phyloP scores from a whole-genome alignment of 2,888 invertebrate species.

The Drosophila nr. fundita region DNA sequence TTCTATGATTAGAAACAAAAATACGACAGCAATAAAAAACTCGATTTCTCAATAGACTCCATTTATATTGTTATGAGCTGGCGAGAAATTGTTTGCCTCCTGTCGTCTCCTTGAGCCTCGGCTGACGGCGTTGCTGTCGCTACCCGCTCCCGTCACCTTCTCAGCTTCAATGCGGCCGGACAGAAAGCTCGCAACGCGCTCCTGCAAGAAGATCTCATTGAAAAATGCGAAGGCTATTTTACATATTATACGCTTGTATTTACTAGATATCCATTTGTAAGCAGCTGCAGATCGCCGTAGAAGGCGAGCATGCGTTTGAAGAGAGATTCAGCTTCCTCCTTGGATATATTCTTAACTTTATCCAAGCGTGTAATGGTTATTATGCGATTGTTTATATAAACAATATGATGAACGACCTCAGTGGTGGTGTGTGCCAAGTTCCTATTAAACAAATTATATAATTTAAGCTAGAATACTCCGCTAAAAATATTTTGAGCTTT shows the following conservation, averaged over 20 bases:
- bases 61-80: conserved; percentile 84
- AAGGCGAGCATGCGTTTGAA: conserved; percentile 78
- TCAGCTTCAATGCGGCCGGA: conserved; percentile 89
- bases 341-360: conserved; percentile 86
- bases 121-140: conserved; percentile 61
- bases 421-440: conserved; percentile 86
- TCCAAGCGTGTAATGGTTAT: conserved; percentile 89
- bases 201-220: conserved; percentile 83
- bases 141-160: conserved; percentile 85
- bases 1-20: conserved; percentile 82
- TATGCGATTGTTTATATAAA: conserved; percentile 87
- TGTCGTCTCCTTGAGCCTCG: conserved; percentile 67
- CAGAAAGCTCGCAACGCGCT: conserved; percentile 88
- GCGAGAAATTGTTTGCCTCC: conserved; percentile 75
- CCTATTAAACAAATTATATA: conserved; percentile 57
- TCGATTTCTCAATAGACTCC: conserved; percentile 84
- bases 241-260: conserved; percentile 1
- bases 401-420: conserved; percentile 87
- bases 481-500: neutral
- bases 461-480: neutral
- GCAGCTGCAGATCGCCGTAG: conserved; percentile 78
- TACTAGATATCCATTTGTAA: conserved; percentile 82
- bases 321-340: conserved; percentile 86
- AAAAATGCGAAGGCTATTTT: conserved; percentile 1
- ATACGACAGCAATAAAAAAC: conserved; percentile 79